phyloP scores from a whole-genome alignment of 2,113 vertebrate genomes.

The Fukomys damarensis region DNA sequence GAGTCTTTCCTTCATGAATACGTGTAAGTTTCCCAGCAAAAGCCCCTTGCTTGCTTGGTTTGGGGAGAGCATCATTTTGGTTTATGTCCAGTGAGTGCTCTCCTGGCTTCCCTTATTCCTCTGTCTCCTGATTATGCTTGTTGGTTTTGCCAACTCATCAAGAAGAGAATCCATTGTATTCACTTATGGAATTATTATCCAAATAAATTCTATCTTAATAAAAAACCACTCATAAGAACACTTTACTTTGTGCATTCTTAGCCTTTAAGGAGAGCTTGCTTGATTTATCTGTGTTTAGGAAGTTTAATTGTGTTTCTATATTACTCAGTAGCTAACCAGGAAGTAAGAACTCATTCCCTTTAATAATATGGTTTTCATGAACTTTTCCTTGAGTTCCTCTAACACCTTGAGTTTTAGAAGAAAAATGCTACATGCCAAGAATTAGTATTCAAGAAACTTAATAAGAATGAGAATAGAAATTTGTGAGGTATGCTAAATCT shows the following conservation, averaged over 20 bases:
- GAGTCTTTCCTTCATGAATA: background rate
- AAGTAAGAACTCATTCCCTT: background rate
- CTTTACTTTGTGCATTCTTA: background rate
- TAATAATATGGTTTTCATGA: background rate
- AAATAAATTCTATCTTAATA: conserved; percentile 1
- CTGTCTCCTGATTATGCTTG: background rate
- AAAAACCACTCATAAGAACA: background rate
- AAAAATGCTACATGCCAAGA: conserved; percentile 33
- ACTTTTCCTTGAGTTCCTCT: conserved; percentile 38
- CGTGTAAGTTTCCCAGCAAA: background rate
- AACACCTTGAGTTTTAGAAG: conserved; percentile 31
- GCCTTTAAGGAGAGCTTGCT: background rate
- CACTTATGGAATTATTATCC: background rate
- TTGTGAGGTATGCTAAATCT: conserved; percentile 66
- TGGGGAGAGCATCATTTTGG: background rate
- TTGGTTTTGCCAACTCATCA: background rate
- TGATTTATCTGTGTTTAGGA: background rate
- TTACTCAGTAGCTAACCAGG: background rate
- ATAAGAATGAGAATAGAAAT: conserved; percentile 79
- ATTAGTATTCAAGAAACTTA: conserved; percentile 74
- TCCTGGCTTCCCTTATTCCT: background rate
- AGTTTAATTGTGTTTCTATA: background rate
- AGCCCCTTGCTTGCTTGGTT: background rate
- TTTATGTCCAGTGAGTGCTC: too few species aligned
- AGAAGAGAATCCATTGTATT: background rate